phyloP scores from a whole-genome alignment of 2,888 invertebrate species.

The Masnerella sp. region DNA sequence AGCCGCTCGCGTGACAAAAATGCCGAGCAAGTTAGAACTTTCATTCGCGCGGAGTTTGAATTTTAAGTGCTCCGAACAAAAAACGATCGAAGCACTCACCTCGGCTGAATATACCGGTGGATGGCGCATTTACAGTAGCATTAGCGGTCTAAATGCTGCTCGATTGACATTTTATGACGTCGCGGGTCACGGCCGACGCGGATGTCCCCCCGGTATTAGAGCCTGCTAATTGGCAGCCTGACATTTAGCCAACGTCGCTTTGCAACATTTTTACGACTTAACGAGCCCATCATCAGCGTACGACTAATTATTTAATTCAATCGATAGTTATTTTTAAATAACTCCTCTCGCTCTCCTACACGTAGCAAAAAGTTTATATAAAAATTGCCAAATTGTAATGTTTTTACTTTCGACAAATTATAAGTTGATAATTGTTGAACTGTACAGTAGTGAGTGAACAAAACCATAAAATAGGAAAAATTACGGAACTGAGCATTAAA shows the following conservation, averaged over 20 bases:
- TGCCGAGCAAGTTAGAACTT: constrained; percentile 57
- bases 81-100: constrained; percentile 53
- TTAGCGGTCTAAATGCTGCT: constrained; percentile 63
- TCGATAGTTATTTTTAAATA: constrained; percentile 38
- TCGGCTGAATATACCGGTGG: constrained; percentile 35
- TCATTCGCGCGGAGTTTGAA: constrained; percentile 53
- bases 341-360: not conserved
- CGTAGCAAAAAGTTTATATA: not conserved
- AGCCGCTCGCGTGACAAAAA: constrained; percentile 56
- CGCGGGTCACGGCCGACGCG: constrained; percentile 66
- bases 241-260: constrained; percentile 67
- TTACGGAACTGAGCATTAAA: no score
- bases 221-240: constrained; percentile 70
- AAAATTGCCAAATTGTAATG: no score
- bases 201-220: constrained; percentile 64
- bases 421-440: no score
- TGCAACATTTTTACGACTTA: constrained; percentile 64
- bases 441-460: no score
- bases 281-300: constrained; percentile 60
- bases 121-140: constrained; percentile 58
- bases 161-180: constrained; percentile 71
- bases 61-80: constrained; percentile 58
- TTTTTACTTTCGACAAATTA: no score
- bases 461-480: no score
- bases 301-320: constrained; percentile 44